Evolutionary conservation across 2,797 vertebrate species (phyloP).

Genomic region (Euphonia xanthogaster): DNA sequence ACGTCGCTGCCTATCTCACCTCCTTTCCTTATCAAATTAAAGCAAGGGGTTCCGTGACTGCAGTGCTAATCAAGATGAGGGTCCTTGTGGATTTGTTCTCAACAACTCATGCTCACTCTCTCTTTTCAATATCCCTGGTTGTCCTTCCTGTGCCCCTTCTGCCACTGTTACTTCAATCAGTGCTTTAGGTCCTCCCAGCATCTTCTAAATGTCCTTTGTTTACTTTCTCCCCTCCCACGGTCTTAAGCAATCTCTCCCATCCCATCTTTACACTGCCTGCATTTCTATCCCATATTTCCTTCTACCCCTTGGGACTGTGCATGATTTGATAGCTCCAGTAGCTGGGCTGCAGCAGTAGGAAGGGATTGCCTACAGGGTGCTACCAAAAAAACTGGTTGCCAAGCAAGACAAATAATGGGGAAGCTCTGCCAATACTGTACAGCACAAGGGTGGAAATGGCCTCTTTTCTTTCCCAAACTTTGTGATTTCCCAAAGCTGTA

Average conservation of each 20-base stretch:
- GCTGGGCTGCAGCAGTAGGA: rapidly evolving
- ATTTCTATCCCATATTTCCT: neutral
- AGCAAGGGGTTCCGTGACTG: constrained; percentile 17
- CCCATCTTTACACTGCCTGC: neutral
- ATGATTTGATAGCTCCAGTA: neutral
- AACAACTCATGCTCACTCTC: neutral
- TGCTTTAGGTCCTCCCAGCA: neutral
- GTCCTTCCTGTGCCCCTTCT: neutral
- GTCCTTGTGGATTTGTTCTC: constrained; percentile 26
- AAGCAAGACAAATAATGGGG: neutral
- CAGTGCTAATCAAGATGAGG: constrained; percentile 38
- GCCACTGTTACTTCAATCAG: neutral
- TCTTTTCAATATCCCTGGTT: neutral
- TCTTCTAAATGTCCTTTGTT: neutral
- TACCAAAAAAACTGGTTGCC: neutral
- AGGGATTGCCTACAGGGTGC: neutral
- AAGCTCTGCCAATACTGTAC: neutral
- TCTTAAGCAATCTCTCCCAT: neutral
- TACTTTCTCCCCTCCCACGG: neutral
- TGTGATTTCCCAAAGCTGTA: neutral
- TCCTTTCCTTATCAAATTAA: constrained; percentile 28
- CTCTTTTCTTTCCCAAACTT: neutral
- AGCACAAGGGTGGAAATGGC: neutral
- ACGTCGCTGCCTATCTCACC: constrained; percentile 20
- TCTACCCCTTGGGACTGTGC: neutral